phyloP scores from a whole-genome alignment of 1,140 invertebrate genomes.

The Lysiphlebus fabarum region DNA sequence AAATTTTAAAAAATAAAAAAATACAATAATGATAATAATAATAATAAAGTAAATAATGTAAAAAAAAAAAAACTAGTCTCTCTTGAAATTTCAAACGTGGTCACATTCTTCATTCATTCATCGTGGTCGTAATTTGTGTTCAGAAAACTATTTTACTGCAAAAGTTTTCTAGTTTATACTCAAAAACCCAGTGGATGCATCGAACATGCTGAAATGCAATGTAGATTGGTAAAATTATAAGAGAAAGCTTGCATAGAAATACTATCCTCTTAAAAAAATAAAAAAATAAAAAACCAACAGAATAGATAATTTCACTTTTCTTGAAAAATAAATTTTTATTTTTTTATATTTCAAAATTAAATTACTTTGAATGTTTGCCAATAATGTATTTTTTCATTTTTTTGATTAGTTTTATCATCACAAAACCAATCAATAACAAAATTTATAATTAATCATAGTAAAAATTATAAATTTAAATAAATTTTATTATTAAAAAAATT shows the following conservation, averaged over 20 bases:
- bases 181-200: conserved; percentile 32
- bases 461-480: no score
- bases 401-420: conserved; percentile 38
- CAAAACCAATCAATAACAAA: conserved; percentile 17
- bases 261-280: background rate
- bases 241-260: conserved; percentile 3
- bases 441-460: no score
- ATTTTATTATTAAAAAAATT: no score
- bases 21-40: no score
- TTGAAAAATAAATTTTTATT: background rate
- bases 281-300: conserved; percentile 17
- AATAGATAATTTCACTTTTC: conserved; percentile 1
- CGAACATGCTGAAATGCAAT: background rate
- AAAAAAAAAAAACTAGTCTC: conserved; percentile 7
- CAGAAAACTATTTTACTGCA: conserved; percentile 34
- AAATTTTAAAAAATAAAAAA: no score
- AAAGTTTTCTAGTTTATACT: conserved; percentile 40
- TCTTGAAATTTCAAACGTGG: conserved; percentile 1
- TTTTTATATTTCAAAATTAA: conserved; percentile 40
- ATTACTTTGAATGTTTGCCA: conserved; percentile 37
- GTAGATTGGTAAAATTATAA: no score
- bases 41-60: no score
- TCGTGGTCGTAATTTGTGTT: conserved; percentile 37
- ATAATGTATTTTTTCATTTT: conserved; percentile 42
- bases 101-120: conserved; percentile 20